Evolutionary conservation across 2,797 vertebrate genomes (phyloP), one percentile per base, ranked within the genome.

Genomic region (Capromys pilorides): DNA sequence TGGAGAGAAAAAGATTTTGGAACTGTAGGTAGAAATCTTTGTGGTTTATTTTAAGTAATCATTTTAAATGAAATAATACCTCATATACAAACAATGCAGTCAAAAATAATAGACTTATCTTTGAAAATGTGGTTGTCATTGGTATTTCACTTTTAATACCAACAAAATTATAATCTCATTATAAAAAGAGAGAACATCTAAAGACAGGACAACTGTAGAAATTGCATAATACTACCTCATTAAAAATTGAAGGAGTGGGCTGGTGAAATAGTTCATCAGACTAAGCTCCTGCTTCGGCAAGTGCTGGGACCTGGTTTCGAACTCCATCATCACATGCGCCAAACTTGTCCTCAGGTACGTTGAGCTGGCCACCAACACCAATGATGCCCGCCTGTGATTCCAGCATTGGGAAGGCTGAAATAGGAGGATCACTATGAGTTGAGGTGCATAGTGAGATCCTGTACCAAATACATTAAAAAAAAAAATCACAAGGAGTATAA

Each of bases 41-140:
- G 18, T 26, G 69, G 33, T 88, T 96, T 21, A 73, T 93, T 87
- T 64, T 62, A 93, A 91, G 36, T 95, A 91, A 95, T 94, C 51
- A 86, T 94, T 94, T 59, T 77, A 78, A 80, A 78, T 86, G 54
- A 90, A 96, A 94, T 92, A 93, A 81, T 95, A 28, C 69, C 41
- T 92, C 83, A 91, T 94, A 67, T 13, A 51, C 61, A 96, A 93
- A 84, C 13, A 94, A 12, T 69, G 6, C 19, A 81, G 73, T 54
- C 33, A 49, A 39, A 95, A 87, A 78, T 95, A 33, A 87, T 94
- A 62, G 88, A 94, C 73, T 41, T 62, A 73, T 59, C 11, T 80
- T 86, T 73, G 31, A 95, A 95, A 96, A 24, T 87, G 51, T 94
- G 31, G 2, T 4, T 94, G 94, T 94, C 41, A 64, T 5, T 89